These are phyloP conservation scores for Macrotrachela quadricornifera DNA, from an alignment of 1,140 invertebrate genomes.

Conservation along the genomic window DNA sequence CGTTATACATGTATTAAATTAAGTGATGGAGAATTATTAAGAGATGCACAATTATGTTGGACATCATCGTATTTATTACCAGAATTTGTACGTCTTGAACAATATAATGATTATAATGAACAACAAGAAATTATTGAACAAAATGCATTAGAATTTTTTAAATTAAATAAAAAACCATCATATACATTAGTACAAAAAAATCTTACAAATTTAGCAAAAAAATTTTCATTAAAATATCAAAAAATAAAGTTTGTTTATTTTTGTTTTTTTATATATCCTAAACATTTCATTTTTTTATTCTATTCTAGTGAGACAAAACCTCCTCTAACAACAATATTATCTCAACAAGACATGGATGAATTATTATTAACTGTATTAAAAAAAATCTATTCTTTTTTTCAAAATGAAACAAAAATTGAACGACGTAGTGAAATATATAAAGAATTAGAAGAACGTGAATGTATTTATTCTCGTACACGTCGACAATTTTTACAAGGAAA, in stretches of 20 bases:
- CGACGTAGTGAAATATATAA: background rate
- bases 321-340: too few species aligned
- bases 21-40: background rate
- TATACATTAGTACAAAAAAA: background rate
- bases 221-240: too few species aligned
- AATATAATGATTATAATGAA: too few species aligned
- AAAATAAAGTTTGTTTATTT: too few species aligned
- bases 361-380: too few species aligned
- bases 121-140: background rate
- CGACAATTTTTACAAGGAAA: background rate
- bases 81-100: background rate
- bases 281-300: too few species aligned
- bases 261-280: too few species aligned
- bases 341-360: too few species aligned
- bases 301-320: too few species aligned
- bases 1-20: background rate
- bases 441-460: slow-evolving; percentile 3
- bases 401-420: background rate
- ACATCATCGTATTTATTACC: slow-evolving; percentile 1
- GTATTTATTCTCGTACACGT: background rate
- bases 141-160: slow-evolving; percentile 6
- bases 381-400: background rate
- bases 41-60: slow-evolving; percentile 1
- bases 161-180: slow-evolving; percentile 3
- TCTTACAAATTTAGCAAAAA: background rate